A percentile compares a stretch with the other conserved stretches of the same genome.
These are phyloP conservation scores for Rhamphomyia laevipes DNA, from an alignment of 2,888 invertebrate genomes.

Conservation along the genomic window DNA sequence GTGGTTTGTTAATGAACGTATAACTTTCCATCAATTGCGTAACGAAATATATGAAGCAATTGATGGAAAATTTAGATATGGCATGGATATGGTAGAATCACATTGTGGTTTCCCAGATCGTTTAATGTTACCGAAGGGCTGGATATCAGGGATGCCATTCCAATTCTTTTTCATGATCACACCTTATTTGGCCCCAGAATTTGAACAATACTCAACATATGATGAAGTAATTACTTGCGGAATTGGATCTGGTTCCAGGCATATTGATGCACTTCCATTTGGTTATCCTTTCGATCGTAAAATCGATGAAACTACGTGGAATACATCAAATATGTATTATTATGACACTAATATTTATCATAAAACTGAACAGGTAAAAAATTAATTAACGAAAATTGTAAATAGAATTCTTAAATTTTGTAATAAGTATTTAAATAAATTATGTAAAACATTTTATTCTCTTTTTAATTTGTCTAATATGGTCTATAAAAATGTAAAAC, in stretches of 20 bases:
- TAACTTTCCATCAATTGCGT: conserved; percentile 51
- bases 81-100: conserved; percentile 43
- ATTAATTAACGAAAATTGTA: too few species aligned
- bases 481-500: too few species aligned
- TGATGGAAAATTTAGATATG: conserved; percentile 42
- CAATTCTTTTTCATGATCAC: conserved; percentile 51
- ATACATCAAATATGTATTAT: conserved; percentile 55
- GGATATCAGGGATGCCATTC: conserved; percentile 50
- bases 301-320: conserved; percentile 46
- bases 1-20: conserved; percentile 50
- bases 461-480: too few species aligned
- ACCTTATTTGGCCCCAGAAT: conserved; percentile 42
- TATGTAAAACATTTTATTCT: too few species aligned
- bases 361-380: conserved; percentile 25
- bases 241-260: conserved; percentile 42
- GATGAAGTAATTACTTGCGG: conserved; percentile 41
- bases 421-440: too few species aligned
- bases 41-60: conserved; percentile 41
- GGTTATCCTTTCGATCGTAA: conserved; percentile 66
- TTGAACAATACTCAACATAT: conserved; percentile 39
- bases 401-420: too few species aligned
- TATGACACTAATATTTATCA: conserved; percentile 54
- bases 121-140: conserved; percentile 59
- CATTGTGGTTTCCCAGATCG: conserved; percentile 60
- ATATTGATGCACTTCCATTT: conserved; percentile 50